Evolutionary conservation across 1,140 invertebrate species (phyloP).

Genomic region (Scaptomyza hsui): DNA sequence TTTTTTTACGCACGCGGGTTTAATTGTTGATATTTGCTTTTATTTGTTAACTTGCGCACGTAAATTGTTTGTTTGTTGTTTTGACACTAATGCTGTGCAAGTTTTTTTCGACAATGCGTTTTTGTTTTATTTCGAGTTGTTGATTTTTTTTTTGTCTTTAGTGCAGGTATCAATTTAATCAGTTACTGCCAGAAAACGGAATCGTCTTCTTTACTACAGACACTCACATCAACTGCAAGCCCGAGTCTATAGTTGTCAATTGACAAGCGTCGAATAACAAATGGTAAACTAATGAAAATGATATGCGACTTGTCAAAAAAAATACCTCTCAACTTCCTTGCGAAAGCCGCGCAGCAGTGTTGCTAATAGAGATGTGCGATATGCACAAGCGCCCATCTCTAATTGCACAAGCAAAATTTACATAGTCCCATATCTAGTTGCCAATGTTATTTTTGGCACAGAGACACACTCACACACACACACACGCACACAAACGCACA

Average conservation of each 20-base stretch:
- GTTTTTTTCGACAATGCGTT: slow-evolving; percentile 6
- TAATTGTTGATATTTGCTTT: neutral
- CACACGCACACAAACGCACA: slow-evolving; percentile 11
- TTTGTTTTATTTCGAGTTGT: slow-evolving; percentile 18
- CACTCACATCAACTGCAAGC: slow-evolving; percentile 17
- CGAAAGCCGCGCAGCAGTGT: slow-evolving; percentile 42
- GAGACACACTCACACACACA: slow-evolving; percentile 8
- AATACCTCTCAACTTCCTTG: slow-evolving; percentile 37
- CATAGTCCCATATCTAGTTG: slow-evolving; percentile 29
- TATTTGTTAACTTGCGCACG: slow-evolving; percentile 34
- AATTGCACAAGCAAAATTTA: slow-evolving; percentile 22
- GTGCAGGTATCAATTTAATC: slow-evolving; percentile 25
- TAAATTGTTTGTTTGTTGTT: slow-evolving; percentile 31
- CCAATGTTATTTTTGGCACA: slow-evolving; percentile 41
- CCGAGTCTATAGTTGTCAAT: slow-evolving; percentile 26
- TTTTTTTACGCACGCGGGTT: slow-evolving; percentile 5
- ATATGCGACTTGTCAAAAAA: slow-evolving; percentile 45
- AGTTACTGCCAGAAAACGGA: slow-evolving; percentile 28
- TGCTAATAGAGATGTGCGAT: slow-evolving; percentile 48
- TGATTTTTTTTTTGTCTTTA: slow-evolving; percentile 37
- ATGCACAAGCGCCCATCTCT: slow-evolving; percentile 35
- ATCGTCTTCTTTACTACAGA: slow-evolving; percentile 25
- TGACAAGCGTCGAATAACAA: slow-evolving; percentile 6
- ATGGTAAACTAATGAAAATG: slow-evolving; percentile 11
- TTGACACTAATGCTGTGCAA: slow-evolving; percentile 20